Percentiles rank a stretch among this genome's conserved stretches.
phyloP scores from a whole-genome alignment of 2,888 invertebrate genomes.

The Spodoptera littoralis region DNA sequence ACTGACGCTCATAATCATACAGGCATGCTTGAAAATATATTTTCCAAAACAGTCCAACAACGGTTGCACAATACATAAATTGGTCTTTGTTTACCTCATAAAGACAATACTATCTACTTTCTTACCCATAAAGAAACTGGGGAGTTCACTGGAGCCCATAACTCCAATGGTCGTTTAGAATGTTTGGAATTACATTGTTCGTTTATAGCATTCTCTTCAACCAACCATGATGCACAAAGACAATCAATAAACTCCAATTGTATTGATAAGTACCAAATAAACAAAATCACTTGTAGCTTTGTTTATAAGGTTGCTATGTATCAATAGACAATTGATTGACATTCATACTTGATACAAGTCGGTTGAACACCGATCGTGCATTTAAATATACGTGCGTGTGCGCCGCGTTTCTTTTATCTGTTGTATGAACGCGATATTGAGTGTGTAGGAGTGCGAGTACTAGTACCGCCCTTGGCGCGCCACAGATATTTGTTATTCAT shows the following conservation, averaged over 20 bases:
- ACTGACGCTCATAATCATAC: background rate
- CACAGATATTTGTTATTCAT: slow-evolving; percentile 60
- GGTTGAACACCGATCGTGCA: slow-evolving; percentile 57
- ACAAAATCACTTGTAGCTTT: slow-evolving; percentile 54
- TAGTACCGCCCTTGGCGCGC: slow-evolving; percentile 68
- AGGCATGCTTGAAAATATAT: slow-evolving; percentile 4
- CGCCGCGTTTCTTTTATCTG: slow-evolving; percentile 58
- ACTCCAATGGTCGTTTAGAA: slow-evolving; percentile 9
- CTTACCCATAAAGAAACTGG: background rate
- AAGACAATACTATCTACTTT: too few relatives aligned
- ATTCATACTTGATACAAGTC: slow-evolving; percentile 59
- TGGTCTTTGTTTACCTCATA: too few relatives aligned
- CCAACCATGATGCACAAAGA: slow-evolving; percentile 13
- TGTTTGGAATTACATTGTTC: slow-evolving; percentile 8
- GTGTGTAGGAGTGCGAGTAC: slow-evolving; percentile 64
- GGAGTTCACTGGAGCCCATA: background rate
- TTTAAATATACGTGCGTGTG: slow-evolving; percentile 66
- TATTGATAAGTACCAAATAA: slow-evolving; percentile 29
- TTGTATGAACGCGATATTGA: slow-evolving; percentile 58
- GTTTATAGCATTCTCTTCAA: slow-evolving; percentile 24
- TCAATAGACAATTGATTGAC: slow-evolving; percentile 62
- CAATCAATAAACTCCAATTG: slow-evolving; percentile 16
- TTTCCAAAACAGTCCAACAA: too few relatives aligned
- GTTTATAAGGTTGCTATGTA: slow-evolving; percentile 53
- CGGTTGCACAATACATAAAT: too few relatives aligned